These are phyloP conservation scores for Sinonovacula constricta DNA, from an alignment of 1,140 invertebrate genomes.

Conservation along the genomic window DNA sequence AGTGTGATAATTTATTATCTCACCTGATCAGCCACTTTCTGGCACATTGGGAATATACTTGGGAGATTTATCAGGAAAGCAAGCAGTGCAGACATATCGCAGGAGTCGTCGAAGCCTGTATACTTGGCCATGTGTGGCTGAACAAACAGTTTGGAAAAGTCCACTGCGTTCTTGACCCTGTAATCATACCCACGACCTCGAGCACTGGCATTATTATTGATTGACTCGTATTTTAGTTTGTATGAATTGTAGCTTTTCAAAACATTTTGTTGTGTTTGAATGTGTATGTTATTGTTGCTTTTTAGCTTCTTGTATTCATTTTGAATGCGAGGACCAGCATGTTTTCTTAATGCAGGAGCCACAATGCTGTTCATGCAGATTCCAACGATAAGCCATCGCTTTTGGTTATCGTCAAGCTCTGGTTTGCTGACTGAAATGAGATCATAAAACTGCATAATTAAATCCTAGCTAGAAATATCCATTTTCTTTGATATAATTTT, in stretches of 20 bases:
- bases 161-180: conserved; percentile 15
- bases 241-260: conserved; percentile 1
- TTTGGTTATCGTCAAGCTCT: conserved; percentile 28
- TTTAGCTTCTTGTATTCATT: too few species aligned
- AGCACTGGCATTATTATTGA: conserved; percentile 29
- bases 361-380: conserved; percentile 28
- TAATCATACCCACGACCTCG: conserved; percentile 3
- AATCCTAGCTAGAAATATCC: too few species aligned
- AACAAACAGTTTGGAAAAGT: conserved; percentile 38
- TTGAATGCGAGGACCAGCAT: neutral
- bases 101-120: conserved; percentile 39
- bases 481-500: too few species aligned
- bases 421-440: conserved; percentile 2
- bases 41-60: too few species aligned
- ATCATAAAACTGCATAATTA: too few species aligned
- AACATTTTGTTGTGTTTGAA: conserved; percentile 3
- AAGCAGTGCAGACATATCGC: too few species aligned
- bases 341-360: conserved; percentile 20
- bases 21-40: too few species aligned
- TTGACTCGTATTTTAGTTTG: conserved; percentile 29
- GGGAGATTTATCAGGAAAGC: too few species aligned
- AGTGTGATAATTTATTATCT: too few species aligned
- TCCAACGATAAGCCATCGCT: conserved; percentile 38
- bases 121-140: conserved; percentile 21
- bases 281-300: conserved; percentile 6